phyloP scores from a whole-genome alignment of 2,888 invertebrate species.

The Neoscelio sp. region DNA sequence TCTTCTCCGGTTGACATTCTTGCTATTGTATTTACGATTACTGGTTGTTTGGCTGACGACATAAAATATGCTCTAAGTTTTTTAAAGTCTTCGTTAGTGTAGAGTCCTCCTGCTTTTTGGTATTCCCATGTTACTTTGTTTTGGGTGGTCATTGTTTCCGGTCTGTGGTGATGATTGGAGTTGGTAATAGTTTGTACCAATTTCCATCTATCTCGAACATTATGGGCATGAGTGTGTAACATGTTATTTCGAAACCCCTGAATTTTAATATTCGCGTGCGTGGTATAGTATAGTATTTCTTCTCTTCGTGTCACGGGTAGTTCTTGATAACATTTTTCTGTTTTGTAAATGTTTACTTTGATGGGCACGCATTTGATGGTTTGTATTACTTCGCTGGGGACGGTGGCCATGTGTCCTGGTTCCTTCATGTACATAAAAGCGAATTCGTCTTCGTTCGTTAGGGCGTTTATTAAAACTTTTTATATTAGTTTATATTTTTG shows the following conservation, averaged over 20 bases:
- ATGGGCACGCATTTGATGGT: constrained; percentile 71
- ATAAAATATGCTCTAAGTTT: too few species aligned
- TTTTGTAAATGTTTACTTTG: constrained; percentile 55
- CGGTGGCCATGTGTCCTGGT: constrained; percentile 70
- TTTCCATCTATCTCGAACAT: constrained; percentile 57
- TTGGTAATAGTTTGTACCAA: too few species aligned
- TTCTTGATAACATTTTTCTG: constrained; percentile 64
- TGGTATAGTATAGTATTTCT: constrained; percentile 48
- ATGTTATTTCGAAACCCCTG: constrained; percentile 42
- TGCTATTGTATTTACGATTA: too few species aligned
- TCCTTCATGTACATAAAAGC: constrained; percentile 66
- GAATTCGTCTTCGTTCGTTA: constrained; percentile 69
- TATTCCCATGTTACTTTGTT: too few species aligned
- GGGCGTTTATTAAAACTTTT: constrained; percentile 70
- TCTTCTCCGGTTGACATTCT: too few species aligned
- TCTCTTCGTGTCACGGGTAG: background rate
- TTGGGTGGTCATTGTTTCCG: background rate
- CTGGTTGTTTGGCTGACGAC: too few species aligned
- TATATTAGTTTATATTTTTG: constrained; percentile 69
- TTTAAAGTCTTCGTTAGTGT: too few species aligned
- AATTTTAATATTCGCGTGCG: constrained; percentile 63
- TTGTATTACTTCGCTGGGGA: constrained; percentile 71
- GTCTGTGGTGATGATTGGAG: background rate
- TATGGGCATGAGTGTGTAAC: constrained; percentile 58
- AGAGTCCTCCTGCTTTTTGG: too few species aligned